Conservation (phyloP, 2,797 vertebrate genomes). For the Enteromius radiatus region DNA sequence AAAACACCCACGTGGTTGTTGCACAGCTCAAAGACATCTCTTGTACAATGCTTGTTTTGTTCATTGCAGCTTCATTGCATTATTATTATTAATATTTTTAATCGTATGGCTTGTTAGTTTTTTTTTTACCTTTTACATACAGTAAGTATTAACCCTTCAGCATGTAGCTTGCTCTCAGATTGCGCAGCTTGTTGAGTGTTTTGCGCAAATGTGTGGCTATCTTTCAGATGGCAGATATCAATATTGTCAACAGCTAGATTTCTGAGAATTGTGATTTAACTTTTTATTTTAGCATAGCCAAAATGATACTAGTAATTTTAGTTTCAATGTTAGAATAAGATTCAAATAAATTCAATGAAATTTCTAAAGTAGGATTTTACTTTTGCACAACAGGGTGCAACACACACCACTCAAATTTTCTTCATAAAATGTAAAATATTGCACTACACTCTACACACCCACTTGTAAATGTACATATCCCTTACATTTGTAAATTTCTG, state of each 20-base stretch:
- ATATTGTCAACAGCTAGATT: not conserved
- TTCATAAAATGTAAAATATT: not conserved
- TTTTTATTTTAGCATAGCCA: not conserved
- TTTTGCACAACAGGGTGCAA: not conserved
- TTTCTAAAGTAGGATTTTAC: not conserved
- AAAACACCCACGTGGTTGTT: constrained; percentile 16
- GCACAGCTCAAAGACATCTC: not conserved
- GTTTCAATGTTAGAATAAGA: not conserved
- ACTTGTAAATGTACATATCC: no score
- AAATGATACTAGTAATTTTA: not conserved
- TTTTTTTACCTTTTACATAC: not conserved
- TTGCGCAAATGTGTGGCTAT: not conserved
- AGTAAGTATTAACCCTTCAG: not conserved
- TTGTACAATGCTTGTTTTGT: constrained; percentile 1
- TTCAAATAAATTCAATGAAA: not conserved
- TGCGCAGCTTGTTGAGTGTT: not conserved
- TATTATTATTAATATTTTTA: not conserved
- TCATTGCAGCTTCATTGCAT: not conserved
- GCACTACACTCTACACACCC: no score
- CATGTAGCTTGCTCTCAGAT: not conserved
- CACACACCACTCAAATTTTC: not conserved
- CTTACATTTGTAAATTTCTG: no score
- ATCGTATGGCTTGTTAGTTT: not conserved
- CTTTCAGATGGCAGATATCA: not conserved
- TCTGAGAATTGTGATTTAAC: not conserved